Evolutionary conservation across 2,113 vertebrate species (phyloP), one percentile per base, ranked within the genome.

Genomic region (Cheilinus undulatus): DNA sequence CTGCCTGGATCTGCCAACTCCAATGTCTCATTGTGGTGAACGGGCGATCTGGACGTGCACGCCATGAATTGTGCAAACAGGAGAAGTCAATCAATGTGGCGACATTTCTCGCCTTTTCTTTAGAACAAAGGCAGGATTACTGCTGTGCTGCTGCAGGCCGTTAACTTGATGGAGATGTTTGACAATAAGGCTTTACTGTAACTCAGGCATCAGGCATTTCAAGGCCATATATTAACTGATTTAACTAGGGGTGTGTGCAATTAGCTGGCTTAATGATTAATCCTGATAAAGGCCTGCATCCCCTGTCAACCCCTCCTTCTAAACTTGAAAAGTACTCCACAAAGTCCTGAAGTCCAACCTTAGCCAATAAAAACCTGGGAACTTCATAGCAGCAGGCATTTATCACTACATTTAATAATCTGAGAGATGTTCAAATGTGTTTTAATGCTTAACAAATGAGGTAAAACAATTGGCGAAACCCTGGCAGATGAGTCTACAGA

Each of bases 21-120:
- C 52, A 84, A 84, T 69, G 73, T 69, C 38, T 79, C 60, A 60
- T 56, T 76, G 34, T 71, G 73, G 58, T 51, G 56, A 88, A 79
- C 23, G 63, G 65, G 52, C 49, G 42, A 52, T 73, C 54, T 22
- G 62, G 68, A 82, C 45, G 24, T 24, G 64, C 49, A 43, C 72
- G 23, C 14, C 5, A 49, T 64, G 71, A 28, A 81, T 28, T 63
- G 73, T 83, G 76, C 24, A 82, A 78, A 78, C 52, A n/a, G 43
- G 50, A 34, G 58, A 51, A 52, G 46, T 57, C 19, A 68, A 69
- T 68, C 46, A 62, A 9, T 6, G 62, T n/a, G 53, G 56, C 34
- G 52, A 65, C 65, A 74, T 67, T 78, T 57, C 32, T 19, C 8
- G 0, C 36, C 12, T 46, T 61, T 65, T 57, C 15, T 23, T 24